These are phyloP conservation scores for Eustalomyia histrio DNA, from an alignment of 2,888 invertebrate species.

Conservation along the genomic window DNA sequence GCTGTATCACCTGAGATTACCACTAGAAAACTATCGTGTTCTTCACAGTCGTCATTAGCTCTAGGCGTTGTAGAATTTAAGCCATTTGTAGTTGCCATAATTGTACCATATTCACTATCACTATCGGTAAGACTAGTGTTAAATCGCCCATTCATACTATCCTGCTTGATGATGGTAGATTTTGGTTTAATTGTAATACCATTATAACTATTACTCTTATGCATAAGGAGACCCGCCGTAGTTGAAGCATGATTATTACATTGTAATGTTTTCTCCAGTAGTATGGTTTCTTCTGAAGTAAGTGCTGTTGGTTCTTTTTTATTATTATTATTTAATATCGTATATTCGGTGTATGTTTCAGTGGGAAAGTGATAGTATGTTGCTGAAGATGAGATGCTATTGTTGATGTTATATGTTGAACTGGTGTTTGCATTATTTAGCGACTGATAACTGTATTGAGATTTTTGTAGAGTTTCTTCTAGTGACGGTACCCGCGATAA, in stretches of 20 bases:
- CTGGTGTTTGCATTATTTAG: conserved; percentile 18
- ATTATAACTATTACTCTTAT: conserved; percentile 72
- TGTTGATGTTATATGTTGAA: conserved; percentile 24
- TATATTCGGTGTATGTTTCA: conserved; percentile 38
- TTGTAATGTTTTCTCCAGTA: conserved; percentile 46
- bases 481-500: conserved; percentile 60
- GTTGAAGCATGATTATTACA: neutral
- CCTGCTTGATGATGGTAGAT: conserved; percentile 65
- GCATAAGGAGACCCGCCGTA: conserved; percentile 62
- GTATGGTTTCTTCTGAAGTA: conserved; percentile 49
- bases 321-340: conserved; percentile 50
- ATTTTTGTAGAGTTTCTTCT: conserved; percentile 52
- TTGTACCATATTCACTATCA: conserved; percentile 68
- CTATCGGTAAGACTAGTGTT: conserved; percentile 70
- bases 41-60: conserved; percentile 60
- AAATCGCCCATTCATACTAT: conserved; percentile 69
- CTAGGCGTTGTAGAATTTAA: conserved; percentile 44
- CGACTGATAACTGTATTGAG: conserved; percentile 51
- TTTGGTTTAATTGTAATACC: conserved; percentile 60
- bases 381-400: conserved; percentile 53
- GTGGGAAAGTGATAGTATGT: conserved; percentile 61
- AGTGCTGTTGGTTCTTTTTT: conserved; percentile 38
- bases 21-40: conserved; percentile 59
- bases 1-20: conserved; percentile 3
- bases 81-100: conserved; percentile 19